Conservation (phyloP, 2,797 vertebrate species). For the Ptychobarbus kaznakovi region DNA sequence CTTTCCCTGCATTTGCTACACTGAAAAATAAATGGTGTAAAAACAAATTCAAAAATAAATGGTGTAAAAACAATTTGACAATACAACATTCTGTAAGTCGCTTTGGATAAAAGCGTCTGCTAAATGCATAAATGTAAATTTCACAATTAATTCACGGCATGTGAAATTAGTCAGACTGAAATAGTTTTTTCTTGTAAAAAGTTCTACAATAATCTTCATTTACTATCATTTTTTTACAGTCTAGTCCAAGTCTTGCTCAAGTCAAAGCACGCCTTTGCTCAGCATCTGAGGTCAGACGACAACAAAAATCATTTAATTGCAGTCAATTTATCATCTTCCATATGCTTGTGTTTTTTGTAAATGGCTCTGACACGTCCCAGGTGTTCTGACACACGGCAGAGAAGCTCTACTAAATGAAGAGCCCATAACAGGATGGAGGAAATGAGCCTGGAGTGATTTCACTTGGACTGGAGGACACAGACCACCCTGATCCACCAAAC, state of each 20-base stretch:
- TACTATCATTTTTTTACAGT: background rate
- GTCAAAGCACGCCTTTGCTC: background rate
- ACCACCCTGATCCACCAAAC: slow-evolving; percentile 8
- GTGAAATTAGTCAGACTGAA: background rate
- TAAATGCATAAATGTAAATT: no score
- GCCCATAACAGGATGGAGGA: slow-evolving; percentile 25
- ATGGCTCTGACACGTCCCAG: slow-evolving; percentile 22
- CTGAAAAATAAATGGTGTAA: background rate
- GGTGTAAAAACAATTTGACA: no score
- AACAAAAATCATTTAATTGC: slow-evolving; percentile 13
- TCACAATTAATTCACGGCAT: background rate
- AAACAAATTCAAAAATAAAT: background rate
- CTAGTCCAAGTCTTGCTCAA: background rate
- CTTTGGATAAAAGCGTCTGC: no score
- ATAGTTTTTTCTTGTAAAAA: no score
- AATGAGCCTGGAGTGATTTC: slow-evolving; percentile 40
- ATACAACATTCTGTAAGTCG: no score
- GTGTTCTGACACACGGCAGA: slow-evolving; percentile 47
- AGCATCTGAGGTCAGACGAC: background rate
- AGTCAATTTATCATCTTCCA: slow-evolving; percentile 31
- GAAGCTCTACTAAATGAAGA: slow-evolving; percentile 29
- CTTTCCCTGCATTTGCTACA: background rate
- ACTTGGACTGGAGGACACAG: slow-evolving; percentile 3
- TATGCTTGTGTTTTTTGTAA: slow-evolving; percentile 19
- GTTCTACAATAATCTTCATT: no score